phyloP scores from a whole-genome alignment of 2,113 vertebrate species.

The Saimiri boliviensis region DNA sequence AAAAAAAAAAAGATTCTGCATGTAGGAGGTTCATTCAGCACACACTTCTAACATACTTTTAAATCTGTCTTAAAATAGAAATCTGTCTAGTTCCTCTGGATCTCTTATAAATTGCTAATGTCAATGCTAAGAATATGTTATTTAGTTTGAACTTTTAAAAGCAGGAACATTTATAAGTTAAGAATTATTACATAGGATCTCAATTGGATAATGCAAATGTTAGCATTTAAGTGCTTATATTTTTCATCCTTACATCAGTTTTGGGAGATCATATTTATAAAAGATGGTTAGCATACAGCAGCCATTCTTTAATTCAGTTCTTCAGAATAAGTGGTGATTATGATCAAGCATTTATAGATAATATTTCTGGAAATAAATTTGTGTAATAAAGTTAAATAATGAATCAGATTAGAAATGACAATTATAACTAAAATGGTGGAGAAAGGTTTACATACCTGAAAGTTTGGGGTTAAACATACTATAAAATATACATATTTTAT shows the following conservation, averaged over 20 bases:
- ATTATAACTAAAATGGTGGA: conserved; percentile 1
- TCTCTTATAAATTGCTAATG: conserved; percentile 66
- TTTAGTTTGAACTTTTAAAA: conserved; percentile 73
- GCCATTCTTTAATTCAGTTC: conserved; percentile 28
- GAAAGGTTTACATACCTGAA: background rate
- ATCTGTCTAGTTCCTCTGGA: conserved; percentile 63
- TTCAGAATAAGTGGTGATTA: conserved; percentile 59
- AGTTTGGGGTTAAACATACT: background rate
- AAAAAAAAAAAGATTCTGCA: background rate
- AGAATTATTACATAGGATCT: conserved; percentile 69
- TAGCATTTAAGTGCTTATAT: conserved; percentile 52
- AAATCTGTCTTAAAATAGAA: conserved; percentile 67
- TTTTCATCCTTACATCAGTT: conserved; percentile 52
- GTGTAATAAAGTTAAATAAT: conserved; percentile 44
- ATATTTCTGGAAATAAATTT: conserved; percentile 47
- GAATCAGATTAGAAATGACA: background rate
- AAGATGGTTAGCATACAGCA: conserved; percentile 35
- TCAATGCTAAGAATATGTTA: conserved; percentile 73
- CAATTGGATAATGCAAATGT: conserved; percentile 70
- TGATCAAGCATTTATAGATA: background rate
- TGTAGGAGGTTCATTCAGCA: conserved; percentile 59
- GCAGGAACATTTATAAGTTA: conserved; percentile 68
- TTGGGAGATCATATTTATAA: conserved; percentile 53
- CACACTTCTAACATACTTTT: conserved; percentile 41
- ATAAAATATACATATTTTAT: background rate